phyloP scores from a whole-genome alignment of 2,113 vertebrate species.

The Paralichthys olivaceus region DNA sequence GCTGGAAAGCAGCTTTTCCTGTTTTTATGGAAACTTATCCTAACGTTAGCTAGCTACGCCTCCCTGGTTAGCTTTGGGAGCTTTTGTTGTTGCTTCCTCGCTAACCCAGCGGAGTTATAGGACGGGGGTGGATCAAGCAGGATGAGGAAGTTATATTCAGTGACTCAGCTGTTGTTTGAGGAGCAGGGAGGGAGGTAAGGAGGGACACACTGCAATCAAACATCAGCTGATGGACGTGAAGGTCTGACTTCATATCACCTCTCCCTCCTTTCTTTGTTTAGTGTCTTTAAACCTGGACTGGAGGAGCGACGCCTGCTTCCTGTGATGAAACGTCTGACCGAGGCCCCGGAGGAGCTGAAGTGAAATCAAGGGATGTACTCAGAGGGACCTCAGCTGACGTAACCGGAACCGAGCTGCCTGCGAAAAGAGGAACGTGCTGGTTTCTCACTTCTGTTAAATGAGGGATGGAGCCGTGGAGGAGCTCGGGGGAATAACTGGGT shows the following conservation, averaged over 20 bases:
- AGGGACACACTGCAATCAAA: background rate
- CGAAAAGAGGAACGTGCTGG: conserved; percentile 18
- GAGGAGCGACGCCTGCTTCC: background rate
- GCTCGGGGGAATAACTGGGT: conserved; percentile 7
- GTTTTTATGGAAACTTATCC: conserved; percentile 68
- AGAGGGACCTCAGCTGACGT: conserved; percentile 18
- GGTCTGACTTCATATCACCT: background rate
- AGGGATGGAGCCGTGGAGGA: background rate
- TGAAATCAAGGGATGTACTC: conserved; percentile 9
- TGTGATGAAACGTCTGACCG: conserved; percentile 4
- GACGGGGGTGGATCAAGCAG: conserved; percentile 15
- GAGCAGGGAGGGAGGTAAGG: conserved; percentile 23
- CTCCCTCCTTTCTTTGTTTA: conserved; percentile 17
- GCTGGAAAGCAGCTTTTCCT: conserved; percentile 58
- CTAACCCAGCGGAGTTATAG: background rate
- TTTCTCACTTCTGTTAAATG: conserved; percentile 3
- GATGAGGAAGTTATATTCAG: conserved; percentile 71
- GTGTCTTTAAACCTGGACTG: conserved; percentile 9
- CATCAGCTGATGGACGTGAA: background rate
- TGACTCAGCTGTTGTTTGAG: conserved; percentile 67
- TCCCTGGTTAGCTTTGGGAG: background rate
- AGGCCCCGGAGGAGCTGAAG: conserved; percentile 36
- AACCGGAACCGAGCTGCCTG: conserved; percentile 11
- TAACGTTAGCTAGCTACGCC: background rate
- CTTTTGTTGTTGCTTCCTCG: background rate